Base-by-base conservation (phyloP, 2,797 vertebrate genomes). In the Schizothorax lantsangensis region DNA sequence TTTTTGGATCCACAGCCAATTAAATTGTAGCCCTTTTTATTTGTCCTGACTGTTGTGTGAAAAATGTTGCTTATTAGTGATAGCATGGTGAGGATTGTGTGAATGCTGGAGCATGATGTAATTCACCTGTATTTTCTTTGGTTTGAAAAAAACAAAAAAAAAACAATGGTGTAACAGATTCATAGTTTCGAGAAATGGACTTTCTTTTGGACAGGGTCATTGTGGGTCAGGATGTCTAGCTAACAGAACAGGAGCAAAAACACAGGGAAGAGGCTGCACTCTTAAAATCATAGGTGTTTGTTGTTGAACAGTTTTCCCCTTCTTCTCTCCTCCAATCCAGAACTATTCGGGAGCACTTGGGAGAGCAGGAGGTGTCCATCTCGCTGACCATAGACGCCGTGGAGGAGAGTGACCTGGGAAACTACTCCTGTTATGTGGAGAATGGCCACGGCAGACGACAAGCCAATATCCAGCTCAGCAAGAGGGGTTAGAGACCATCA, bases 341-440 rank as follows among this genome's bases (percentile, higher is more conserved):
- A 94, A 95, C 96, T 88, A 95, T 99, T 92, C 96, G 97, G 83
- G 96, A 99, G 89, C 98, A 99, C 95, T 96, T 99, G 0, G 98
- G 98, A 52, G 98, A 99, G 89, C 97, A 99, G 91, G 98, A 99
- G 91, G 97, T 99, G 89, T 97, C 97, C 91, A 97, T 99, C 92
- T 98, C 97, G 4, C 94, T 99, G 93, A 97, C 96, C 91, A 96
- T 99, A 57, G 96, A 98, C 77, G 96, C 97, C 12, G 94, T 99
- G 69, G 96, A 99, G 91, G 98, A 99, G 93, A 93, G 89, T 80
- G 98, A 99, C 92, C 94, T 99, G 77, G 98, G 97, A n/a, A 99
- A 99, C 94, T 99, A 99, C 91, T 98, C 98, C 1, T 99, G 98
- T 91, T 98, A 98, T 0, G 98, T 99, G 14, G 98, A 99, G 93